phyloP scores from a whole-genome alignment of 2,888 invertebrate genomes.

The Parnassius apollo region DNA sequence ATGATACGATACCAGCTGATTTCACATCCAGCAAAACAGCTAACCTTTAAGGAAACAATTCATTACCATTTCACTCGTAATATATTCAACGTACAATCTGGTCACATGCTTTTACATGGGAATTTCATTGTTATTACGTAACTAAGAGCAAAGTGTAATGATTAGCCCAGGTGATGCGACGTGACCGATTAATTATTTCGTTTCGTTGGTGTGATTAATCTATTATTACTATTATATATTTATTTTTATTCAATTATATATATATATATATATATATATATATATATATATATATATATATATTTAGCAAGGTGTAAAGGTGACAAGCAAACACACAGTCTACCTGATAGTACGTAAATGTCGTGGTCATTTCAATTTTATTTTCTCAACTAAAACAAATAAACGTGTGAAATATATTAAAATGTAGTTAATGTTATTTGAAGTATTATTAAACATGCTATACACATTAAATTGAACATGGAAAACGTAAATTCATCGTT shows the following conservation, averaged over 20 bases:
- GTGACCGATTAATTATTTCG: conserved; percentile 24
- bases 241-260: not conserved
- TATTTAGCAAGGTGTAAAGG: no score
- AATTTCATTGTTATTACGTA: conserved; percentile 22
- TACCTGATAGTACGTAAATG: no score
- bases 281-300: no score
- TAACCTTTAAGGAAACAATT: conserved; percentile 54
- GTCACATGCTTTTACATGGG: conserved; percentile 41
- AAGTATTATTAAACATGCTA: no score
- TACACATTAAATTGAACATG: no score
- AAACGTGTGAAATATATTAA: no score
- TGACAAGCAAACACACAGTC: no score
- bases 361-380: no score
- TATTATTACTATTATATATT: conserved; percentile 7
- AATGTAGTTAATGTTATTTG: no score
- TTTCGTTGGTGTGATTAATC: conserved; percentile 16
- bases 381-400: no score
- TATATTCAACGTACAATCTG: conserved; percentile 49
- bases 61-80: conserved; percentile 64
- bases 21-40: conserved; percentile 18
- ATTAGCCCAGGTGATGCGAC: conserved; percentile 30
- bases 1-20: conserved; percentile 25
- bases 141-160: conserved; percentile 26
- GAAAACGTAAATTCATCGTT: no score
- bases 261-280: no score